A percentile compares a stretch with the other conserved stretches of the same genome.
Conservation (phyloP, 2,113 vertebrate species). For the Phaetusa simplex region DNA sequence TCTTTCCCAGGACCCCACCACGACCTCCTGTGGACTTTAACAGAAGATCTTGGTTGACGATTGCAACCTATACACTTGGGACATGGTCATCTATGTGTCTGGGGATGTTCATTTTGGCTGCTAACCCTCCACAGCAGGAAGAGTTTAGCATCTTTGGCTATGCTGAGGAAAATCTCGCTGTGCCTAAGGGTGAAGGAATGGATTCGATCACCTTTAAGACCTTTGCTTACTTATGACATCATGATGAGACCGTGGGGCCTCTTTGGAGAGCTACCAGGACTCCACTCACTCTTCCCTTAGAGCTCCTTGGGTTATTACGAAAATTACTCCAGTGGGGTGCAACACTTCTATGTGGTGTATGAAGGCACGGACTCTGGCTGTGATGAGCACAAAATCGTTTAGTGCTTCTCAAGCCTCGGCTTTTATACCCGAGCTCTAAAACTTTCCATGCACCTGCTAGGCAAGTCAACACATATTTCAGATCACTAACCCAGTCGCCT, state of each 20-base stretch:
- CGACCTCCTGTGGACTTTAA: background rate
- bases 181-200: background rate
- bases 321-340: background rate
- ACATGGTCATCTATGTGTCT: background rate
- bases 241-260: background rate
- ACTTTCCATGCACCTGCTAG: no score
- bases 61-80: background rate
- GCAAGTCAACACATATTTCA: no score
- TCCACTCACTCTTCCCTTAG: background rate
- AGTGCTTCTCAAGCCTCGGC: no score
- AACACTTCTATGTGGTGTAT: background rate
- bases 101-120: background rate
- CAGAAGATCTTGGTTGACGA: background rate
- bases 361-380: no score
- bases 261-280: background rate
- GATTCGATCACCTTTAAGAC: background rate
- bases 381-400: no score
- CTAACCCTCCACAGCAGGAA: background rate
- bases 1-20: slow-evolving; percentile 2
- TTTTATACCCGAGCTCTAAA: no score
- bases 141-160: background rate
- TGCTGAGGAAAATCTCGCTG: background rate
- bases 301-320: background rate
- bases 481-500: no score
- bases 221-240: background rate